Conservation (phyloP, 2,888 invertebrate species). For the Metalampra italica region DNA sequence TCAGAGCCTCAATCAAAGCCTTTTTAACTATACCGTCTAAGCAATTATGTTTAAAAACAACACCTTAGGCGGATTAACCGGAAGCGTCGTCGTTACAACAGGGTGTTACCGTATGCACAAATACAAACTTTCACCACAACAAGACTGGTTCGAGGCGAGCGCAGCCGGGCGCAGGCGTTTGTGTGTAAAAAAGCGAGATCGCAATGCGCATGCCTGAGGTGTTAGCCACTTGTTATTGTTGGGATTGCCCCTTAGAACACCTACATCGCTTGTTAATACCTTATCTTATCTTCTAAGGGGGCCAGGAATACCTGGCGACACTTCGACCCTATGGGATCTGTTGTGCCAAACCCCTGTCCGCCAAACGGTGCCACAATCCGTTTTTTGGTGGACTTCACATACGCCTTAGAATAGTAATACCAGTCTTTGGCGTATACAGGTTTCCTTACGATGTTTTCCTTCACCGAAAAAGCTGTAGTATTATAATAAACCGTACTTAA, state of each 20-base stretch:
- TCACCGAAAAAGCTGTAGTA: too few species aligned
- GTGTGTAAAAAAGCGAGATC: conserved; percentile 35
- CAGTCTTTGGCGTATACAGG: too few species aligned
- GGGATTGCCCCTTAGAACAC: not conserved
- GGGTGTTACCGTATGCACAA: conserved; percentile 53
- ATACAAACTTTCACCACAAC: conserved; percentile 58
- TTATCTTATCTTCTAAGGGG: too few species aligned
- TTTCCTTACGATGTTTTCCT: too few species aligned
- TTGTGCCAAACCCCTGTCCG: too few species aligned
- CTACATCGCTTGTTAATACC: too few species aligned
- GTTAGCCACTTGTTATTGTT: not conserved
- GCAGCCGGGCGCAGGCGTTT: conserved; percentile 29
- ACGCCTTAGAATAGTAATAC: too few species aligned
- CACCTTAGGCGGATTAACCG: conserved; percentile 41
- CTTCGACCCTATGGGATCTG: too few species aligned
- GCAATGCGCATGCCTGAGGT: conserved; percentile 19
- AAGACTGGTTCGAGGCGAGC: conserved; percentile 46
- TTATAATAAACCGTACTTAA: too few species aligned
- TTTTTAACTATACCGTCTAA: conserved; percentile 27
- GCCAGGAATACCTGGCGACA: too few species aligned
- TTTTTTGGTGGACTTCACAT: too few species aligned
- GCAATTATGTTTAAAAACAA: conserved; percentile 46
- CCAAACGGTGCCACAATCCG: too few species aligned
- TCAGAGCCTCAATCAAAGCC: conserved; percentile 10
- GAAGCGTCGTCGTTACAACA: conserved; percentile 3